phyloP scores from a whole-genome alignment of 92 coral and sea anemone genomes.

The Palythoa heliodiscus region DNA sequence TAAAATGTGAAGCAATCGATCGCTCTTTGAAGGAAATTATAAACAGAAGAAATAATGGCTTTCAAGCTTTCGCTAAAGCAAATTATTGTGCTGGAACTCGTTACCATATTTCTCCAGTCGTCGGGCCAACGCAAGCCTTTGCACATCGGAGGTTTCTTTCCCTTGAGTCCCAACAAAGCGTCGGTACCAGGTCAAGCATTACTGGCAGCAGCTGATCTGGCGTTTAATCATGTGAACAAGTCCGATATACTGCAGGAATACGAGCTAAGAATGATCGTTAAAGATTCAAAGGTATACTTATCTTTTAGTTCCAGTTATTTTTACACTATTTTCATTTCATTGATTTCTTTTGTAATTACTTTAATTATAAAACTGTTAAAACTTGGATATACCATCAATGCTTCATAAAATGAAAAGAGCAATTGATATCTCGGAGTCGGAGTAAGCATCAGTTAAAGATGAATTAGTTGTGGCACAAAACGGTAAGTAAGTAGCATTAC shows the following conservation, averaged over 20 bases:
- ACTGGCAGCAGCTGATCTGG: slow-evolving; percentile 80
- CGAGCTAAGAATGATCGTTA: slow-evolving; percentile 76
- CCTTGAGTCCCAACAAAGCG: slow-evolving; percentile 92
- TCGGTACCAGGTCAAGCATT: slow-evolving; percentile 88
- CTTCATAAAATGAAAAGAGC: background rate
- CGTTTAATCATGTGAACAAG: slow-evolving; percentile 86
- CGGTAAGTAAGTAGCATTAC: background rate
- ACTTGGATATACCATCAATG: background rate
- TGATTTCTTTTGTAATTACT: background rate
- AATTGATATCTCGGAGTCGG: too few species aligned
- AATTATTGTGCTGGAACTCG: background rate
- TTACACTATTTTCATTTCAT: background rate
- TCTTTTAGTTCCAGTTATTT: background rate
- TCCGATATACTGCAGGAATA: slow-evolving; percentile 65
- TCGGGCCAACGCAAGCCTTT: slow-evolving; percentile 51
- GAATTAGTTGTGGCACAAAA: background rate
- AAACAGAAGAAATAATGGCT: background rate
- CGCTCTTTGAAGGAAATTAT: background rate
- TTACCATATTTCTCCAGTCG: background rate
- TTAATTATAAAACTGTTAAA: background rate
- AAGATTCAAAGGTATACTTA: slow-evolving; percentile 77
- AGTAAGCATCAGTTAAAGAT: background rate
- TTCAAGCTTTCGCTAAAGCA: background rate
- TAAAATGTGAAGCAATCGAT: background rate
- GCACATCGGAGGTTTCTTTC: slow-evolving; percentile 88